Evolutionary conservation across 2,888 invertebrate genomes (phyloP).

Genomic region (Troides helena): DNA sequence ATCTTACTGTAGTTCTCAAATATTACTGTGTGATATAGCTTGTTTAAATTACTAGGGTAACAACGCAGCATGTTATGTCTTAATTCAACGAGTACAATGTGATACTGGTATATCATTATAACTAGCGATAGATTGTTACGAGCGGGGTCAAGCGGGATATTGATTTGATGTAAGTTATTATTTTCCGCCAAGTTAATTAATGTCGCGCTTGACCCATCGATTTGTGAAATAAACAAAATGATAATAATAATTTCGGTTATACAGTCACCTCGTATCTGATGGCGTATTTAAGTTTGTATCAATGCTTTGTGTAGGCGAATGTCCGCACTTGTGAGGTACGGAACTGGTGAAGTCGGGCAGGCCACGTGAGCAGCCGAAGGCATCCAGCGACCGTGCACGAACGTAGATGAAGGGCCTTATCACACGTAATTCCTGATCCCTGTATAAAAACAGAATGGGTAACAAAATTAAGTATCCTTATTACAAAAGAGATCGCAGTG

Average conservation of each 20-base stretch:
- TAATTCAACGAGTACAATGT: no score
- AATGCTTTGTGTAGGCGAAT: constrained; percentile 44
- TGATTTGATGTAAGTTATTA: no score
- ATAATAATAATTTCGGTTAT: background rate
- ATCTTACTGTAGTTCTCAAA: no score
- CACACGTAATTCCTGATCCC: constrained; percentile 89
- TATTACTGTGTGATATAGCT: no score
- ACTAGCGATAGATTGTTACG: no score
- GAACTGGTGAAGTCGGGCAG: constrained; percentile 84
- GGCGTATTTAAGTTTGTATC: constrained; percentile 41
- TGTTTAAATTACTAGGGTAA: no score
- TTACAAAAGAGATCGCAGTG: background rate
- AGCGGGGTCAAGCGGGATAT: no score
- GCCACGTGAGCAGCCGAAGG: constrained; percentile 86
- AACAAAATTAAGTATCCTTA: background rate
- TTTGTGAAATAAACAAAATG: background rate
- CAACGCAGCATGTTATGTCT: no score
- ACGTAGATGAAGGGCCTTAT: constrained; percentile 94
- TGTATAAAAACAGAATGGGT: constrained; percentile 46
- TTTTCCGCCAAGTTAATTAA: no score
- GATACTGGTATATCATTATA: no score
- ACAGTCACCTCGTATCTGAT: constrained; percentile 38
- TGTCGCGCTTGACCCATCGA: no score
- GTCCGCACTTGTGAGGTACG: constrained; percentile 30
- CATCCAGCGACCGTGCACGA: constrained; percentile 86